A percentile compares a stretch with the other conserved stretches of the same genome.
Conservation (phyloP, 1,140 invertebrate genomes). For the Vanessa tameamea region DNA sequence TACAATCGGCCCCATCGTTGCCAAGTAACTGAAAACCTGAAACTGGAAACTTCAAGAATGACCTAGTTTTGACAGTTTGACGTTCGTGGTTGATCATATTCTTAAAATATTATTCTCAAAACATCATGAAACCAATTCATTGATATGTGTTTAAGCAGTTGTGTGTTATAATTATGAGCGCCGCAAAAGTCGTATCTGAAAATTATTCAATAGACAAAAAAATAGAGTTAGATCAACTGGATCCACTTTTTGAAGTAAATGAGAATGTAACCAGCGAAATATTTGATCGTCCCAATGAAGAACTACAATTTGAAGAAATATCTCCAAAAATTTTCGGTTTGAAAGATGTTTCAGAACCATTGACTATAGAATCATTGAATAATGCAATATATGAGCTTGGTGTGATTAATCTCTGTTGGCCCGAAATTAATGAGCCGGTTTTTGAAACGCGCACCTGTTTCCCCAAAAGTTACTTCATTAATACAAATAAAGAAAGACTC, state of each 20-base stretch:
- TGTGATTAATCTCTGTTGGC: slow-evolving; percentile 72
- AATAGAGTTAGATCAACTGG: slow-evolving; percentile 56
- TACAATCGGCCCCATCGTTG: slow-evolving; percentile 31
- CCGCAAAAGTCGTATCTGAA: slow-evolving; percentile 46
- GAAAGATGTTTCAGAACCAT: slow-evolving; percentile 54
- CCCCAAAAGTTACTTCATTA: slow-evolving; percentile 86
- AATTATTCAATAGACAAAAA: slow-evolving; percentile 47
- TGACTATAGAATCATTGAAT: slow-evolving; percentile 62
- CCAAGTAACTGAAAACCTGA: slow-evolving; percentile 52
- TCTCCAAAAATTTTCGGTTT: slow-evolving; percentile 62
- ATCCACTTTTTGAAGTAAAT: slow-evolving; percentile 67
- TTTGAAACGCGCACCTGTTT: slow-evolving; percentile 82
- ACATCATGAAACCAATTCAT: not conserved
- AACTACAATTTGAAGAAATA: slow-evolving; percentile 60
- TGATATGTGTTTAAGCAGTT: not conserved
- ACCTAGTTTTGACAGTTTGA: slow-evolving; percentile 28
- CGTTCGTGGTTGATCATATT: slow-evolving; percentile 9
- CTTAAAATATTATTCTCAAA: slow-evolving; percentile 7
- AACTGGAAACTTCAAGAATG: slow-evolving; percentile 42
- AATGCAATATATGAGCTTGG: slow-evolving; percentile 75
- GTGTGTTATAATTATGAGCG: slow-evolving; percentile 42
- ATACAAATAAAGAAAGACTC: slow-evolving; percentile 89
- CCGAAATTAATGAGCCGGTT: slow-evolving; percentile 73
- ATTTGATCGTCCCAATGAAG: slow-evolving; percentile 59
- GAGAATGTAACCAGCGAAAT: slow-evolving; percentile 60